Evolutionary conservation across 2,888 invertebrate genomes (phyloP).

Genomic region (Cenopis cana): DNA sequence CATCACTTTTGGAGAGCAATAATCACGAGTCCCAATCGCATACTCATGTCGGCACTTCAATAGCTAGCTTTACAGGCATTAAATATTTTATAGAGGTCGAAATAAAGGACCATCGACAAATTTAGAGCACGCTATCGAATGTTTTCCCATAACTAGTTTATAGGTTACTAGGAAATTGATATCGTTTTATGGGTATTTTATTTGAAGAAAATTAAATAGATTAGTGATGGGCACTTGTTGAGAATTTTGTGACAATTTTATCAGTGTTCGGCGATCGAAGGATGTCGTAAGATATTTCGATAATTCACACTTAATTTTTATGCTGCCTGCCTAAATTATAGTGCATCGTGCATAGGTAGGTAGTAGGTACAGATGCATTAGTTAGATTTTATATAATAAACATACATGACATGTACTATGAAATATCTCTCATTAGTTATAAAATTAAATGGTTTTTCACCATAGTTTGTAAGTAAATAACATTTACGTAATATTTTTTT

Average conservation of each 20-base stretch:
- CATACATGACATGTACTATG: too few relatives aligned
- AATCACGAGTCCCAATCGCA: conserved; percentile 24
- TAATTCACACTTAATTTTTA: not conserved
- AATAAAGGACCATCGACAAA: conserved; percentile 69
- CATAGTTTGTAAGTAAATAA: too few relatives aligned
- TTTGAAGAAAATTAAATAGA: conserved; percentile 54
- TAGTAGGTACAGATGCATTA: too few relatives aligned
- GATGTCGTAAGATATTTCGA: conserved; percentile 14
- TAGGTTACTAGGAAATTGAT: conserved; percentile 57
- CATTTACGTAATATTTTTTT: too few relatives aligned
- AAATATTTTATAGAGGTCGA: conserved; percentile 72
- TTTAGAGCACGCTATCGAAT: conserved; percentile 64
- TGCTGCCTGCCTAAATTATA: not conserved
- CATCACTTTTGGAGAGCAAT: conserved; percentile 4
- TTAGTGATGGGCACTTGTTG: conserved; percentile 30
- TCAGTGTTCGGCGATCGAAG: not conserved
- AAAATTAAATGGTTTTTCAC: too few relatives aligned
- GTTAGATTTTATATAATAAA: too few relatives aligned
- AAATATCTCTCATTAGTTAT: too few relatives aligned
- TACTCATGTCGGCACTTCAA: conserved; percentile 50
- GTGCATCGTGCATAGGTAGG: too few relatives aligned
- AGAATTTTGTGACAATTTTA: conserved; percentile 36
- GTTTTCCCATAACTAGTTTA: conserved; percentile 68
- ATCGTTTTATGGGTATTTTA: conserved; percentile 59
- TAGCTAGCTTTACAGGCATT: conserved; percentile 60